phyloP scores from a whole-genome alignment of 2,888 invertebrate species.

The Vannuccia rotundouncinata region DNA sequence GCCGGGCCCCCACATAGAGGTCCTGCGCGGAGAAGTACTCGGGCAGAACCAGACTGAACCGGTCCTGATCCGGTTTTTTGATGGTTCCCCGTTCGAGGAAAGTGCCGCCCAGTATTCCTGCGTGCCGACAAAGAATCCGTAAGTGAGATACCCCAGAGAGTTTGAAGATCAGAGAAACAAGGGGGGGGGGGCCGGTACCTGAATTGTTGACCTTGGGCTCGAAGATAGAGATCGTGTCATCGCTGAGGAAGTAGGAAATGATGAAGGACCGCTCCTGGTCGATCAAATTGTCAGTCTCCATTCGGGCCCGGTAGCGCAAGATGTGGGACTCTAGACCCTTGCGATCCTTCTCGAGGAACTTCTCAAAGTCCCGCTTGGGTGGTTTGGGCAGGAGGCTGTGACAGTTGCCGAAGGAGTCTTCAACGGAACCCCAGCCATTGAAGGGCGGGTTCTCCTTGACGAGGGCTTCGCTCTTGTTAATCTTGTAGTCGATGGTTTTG shows the following conservation, averaged over 20 bases:
- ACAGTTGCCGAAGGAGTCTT: slow-evolving; percentile 81
- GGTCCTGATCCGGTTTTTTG: slow-evolving; percentile 62
- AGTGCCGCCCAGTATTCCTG: slow-evolving; percentile 56
- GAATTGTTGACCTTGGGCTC: slow-evolving; percentile 43
- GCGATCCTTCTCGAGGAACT: slow-evolving; percentile 70
- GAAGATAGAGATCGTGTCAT: slow-evolving; percentile 55
- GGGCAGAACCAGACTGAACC: slow-evolving; percentile 50
- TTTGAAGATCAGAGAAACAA: too few species aligned
- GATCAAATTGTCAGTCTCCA: slow-evolving; percentile 63
- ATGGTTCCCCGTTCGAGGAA: slow-evolving; percentile 55
- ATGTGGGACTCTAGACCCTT: slow-evolving; percentile 69
- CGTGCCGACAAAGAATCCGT: too few species aligned
- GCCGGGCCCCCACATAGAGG: slow-evolving; percentile 52
- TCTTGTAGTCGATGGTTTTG: neutral
- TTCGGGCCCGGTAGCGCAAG: slow-evolving; percentile 70
- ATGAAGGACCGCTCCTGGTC: slow-evolving; percentile 55
- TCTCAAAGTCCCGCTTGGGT: slow-evolving; percentile 64
- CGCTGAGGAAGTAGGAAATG: slow-evolving; percentile 55
- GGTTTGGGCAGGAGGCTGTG: slow-evolving; percentile 70
- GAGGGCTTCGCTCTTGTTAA: neutral
- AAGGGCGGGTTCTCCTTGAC: slow-evolving; percentile 62
- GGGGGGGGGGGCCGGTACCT: neutral
- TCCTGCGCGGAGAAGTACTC: slow-evolving; percentile 53
- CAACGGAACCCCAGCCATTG: slow-evolving; percentile 81
- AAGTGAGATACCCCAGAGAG: too few species aligned